phyloP scores from a whole-genome alignment of 2,113 vertebrate genomes.

The Furnarius figulus region DNA sequence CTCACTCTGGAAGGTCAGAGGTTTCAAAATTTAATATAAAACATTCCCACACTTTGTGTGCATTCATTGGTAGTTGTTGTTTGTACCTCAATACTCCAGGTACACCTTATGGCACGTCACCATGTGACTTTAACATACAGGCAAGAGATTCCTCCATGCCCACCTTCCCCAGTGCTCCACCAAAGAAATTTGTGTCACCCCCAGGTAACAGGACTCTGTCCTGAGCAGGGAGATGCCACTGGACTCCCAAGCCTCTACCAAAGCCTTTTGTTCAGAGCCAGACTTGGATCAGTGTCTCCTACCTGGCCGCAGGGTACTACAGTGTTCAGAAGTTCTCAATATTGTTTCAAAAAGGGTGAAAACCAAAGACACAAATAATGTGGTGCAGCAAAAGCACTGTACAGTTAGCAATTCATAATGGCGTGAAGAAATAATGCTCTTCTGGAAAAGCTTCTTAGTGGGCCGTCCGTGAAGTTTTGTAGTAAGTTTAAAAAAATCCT shows the following conservation, averaged over 20 bases:
- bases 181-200: not conserved
- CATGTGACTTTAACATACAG: not conserved
- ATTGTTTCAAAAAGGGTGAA: not conserved
- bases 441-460: not conserved
- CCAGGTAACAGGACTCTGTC: not conserved
- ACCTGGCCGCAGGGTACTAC: not conserved
- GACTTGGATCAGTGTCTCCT: accelerated
- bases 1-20: not conserved
- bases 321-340: not conserved
- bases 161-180: not conserved
- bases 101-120: not conserved
- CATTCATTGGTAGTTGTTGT: not conserved
- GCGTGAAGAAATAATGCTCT: not conserved
- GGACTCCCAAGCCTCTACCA: not conserved
- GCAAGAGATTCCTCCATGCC: not conserved
- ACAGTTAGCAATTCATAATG: not conserved
- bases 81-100: not conserved
- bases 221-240: not conserved
- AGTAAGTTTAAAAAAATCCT: not conserved
- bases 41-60: not conserved
- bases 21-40: not conserved
- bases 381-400: not conserved
- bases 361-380: not conserved
- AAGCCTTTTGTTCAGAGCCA: not conserved
- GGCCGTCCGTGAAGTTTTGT: not conserved